These are phyloP conservation scores for Heterochromis multidens DNA, from an alignment of 2,113 vertebrate genomes.

Conservation along the genomic window DNA sequence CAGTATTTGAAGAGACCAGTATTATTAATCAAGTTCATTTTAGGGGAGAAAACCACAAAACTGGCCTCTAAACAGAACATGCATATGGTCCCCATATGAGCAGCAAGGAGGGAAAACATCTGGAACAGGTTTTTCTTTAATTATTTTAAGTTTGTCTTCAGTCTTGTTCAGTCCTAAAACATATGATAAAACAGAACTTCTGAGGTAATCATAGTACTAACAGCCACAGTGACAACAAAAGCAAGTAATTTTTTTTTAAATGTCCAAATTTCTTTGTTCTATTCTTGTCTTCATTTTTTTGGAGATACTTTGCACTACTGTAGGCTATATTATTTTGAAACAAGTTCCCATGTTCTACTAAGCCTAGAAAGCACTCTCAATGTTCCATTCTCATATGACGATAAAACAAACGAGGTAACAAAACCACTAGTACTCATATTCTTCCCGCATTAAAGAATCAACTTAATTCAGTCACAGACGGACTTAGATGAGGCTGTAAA, in stretches of 20 bases:
- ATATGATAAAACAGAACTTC: slow-evolving; percentile 12
- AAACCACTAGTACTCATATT: slow-evolving; percentile 8
- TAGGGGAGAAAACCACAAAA: slow-evolving; percentile 17
- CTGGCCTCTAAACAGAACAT: not conserved
- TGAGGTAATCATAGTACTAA: not conserved
- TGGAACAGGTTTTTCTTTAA: slow-evolving; percentile 1
- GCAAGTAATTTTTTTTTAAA: not conserved
- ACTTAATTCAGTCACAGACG: slow-evolving; percentile 6
- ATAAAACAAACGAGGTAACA: slow-evolving; percentile 17
- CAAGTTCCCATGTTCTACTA: not conserved
- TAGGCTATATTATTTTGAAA: not conserved
- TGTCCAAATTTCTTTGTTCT: not conserved
- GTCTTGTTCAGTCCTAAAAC: not conserved
- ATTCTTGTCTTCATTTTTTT: not conserved
- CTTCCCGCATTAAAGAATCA: slow-evolving; percentile 23
- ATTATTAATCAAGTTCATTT: slow-evolving; percentile 13
- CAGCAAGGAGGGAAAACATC: slow-evolving; percentile 26
- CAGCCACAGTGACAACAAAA: not conserved
- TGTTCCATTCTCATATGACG: not conserved
- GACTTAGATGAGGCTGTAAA: slow-evolving; percentile 25
- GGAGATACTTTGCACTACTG: not conserved
- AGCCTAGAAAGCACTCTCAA: not conserved
- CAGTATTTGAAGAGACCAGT: not conserved
- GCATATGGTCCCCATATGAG: slow-evolving; percentile 30
- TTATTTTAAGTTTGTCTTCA: not conserved